Evolutionary conservation across 2,888 invertebrate genomes (phyloP), one percentile per base, ranked within the genome.

Genomic region (Dione juno): DNA sequence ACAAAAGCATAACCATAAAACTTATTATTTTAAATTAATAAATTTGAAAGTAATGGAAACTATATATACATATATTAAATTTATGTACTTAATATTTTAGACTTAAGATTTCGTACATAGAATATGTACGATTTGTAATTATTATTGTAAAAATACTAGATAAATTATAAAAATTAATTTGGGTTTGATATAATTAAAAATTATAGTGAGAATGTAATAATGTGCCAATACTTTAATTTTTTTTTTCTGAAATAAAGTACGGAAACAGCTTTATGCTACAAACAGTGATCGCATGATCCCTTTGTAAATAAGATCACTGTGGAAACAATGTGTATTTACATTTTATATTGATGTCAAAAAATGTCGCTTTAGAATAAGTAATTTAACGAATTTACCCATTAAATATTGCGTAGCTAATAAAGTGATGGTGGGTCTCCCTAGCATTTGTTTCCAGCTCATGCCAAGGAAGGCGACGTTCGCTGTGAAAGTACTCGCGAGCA

Each of bases 361-460:
- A 10, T 37, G n/a, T 40, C 9, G 16, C 3, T 0, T 35, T 35
- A 37, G 9, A 19, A 65, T 28, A 68, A 28, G 43, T 43, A 37
- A 61, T 61, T n/a, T 13, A 63, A 53, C 48, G n/a, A 57, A 54
- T 81, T 95, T 97, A 97, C 97, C 97, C 96, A 97, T 94, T 93
- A 96, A 94, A 93, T 95, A 95, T 90, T 96, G 95, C 88, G 96
- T 97, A 87, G 96, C 96, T 90, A 97, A 96, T 92, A 98, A 94
- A 79, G 97, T 97, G 91, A 98, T 96, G 80, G 98, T 97, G 77
- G 99, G 99, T 83, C 99, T 95, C 85, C 99, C 99, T 89, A 99
- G 96, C 96, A 98, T 97, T 92, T 97, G 96, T 88, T 97, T 97
- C 99, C 99, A 99, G 94, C 96, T 98, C 95, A 97, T 97, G 90